phyloP scores from a whole-genome alignment of 2,113 vertebrate species.

The Melanocharis versteri region DNA sequence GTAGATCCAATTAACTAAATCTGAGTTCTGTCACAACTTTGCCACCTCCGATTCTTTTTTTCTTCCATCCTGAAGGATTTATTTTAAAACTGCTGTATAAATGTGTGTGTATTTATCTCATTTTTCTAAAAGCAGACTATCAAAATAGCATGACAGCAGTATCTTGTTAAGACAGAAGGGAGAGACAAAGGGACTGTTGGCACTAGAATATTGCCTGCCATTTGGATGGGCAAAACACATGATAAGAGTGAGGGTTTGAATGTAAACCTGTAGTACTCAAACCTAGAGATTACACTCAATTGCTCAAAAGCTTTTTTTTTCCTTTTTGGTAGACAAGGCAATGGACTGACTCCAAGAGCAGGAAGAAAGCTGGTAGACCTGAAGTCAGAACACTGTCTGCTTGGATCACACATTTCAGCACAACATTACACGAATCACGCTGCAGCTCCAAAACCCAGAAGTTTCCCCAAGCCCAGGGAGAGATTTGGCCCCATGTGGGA shows the following conservation, averaged over 20 bases:
- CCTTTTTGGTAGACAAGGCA: not conserved
- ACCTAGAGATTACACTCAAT: not conserved
- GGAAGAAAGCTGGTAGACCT: not conserved
- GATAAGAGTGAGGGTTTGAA: not conserved
- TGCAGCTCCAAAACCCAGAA: not conserved
- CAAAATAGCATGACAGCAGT: not conserved
- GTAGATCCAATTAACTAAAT: conserved; percentile 43
- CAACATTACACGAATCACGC: not conserved
- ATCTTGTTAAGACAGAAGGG: not conserved
- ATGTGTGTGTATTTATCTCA: not conserved
- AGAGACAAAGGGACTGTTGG: not conserved
- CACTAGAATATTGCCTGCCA: not conserved
- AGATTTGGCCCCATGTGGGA: fast-evolving
- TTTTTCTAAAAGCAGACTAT: not conserved
- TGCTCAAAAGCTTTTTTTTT: not conserved
- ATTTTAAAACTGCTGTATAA: not conserved
- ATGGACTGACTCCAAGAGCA: not conserved
- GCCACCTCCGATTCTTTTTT: not conserved
- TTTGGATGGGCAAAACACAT: not conserved
- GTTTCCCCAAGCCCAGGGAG: not conserved
- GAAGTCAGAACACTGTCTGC: not conserved
- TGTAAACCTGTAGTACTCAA: not conserved
- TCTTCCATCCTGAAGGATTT: not conserved
- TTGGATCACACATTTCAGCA: not conserved
- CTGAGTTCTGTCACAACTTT: not conserved